Evolutionary conservation across 2,888 invertebrate species (phyloP).

Genomic region (Lepidonotus clava): DNA sequence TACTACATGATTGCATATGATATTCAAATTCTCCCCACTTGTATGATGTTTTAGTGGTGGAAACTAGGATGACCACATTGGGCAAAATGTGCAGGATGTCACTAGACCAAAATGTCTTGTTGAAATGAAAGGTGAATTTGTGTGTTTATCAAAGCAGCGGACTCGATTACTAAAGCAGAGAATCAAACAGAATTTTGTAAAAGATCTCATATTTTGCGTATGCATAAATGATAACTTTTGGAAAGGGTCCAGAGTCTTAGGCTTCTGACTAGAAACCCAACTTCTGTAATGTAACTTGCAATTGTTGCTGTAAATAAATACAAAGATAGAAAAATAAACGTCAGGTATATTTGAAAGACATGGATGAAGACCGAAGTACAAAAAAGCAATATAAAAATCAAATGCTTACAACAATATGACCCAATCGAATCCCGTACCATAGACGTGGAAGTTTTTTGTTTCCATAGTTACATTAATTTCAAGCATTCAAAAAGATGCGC

Average conservation of each 20-base stretch:
- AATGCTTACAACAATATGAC: slow-evolving; percentile 53
- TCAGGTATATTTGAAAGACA: slow-evolving; percentile 56
- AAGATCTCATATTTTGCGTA: not conserved
- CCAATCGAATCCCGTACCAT: slow-evolving; percentile 51
- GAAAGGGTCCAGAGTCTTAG: slow-evolving; percentile 12
- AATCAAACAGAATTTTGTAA: slow-evolving; percentile 40
- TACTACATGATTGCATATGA: slow-evolving; percentile 53
- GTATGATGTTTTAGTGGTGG: slow-evolving; percentile 13
- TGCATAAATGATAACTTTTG: slow-evolving; percentile 34
- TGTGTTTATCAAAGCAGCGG: not conserved
- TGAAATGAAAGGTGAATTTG: not conserved
- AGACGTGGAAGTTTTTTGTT: slow-evolving; percentile 45
- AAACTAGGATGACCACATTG: slow-evolving; percentile 27
- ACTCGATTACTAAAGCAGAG: slow-evolving; percentile 18
- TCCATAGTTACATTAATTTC: slow-evolving; percentile 52
- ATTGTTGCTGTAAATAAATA: slow-evolving; percentile 56
- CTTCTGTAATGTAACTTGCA: slow-evolving; percentile 49
- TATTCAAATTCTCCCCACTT: slow-evolving; percentile 50
- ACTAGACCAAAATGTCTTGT: slow-evolving; percentile 4
- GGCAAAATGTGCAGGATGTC: slow-evolving; percentile 14
- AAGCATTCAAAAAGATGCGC: slow-evolving; percentile 56
- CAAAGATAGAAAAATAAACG: slow-evolving; percentile 59
- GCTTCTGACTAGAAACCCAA: slow-evolving; percentile 49
- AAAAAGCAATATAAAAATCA: slow-evolving; percentile 55
- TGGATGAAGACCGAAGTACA: slow-evolving; percentile 57